Base-by-base conservation (phyloP, 1,140 invertebrate genomes). In the Asbolus verrucosus region DNA sequence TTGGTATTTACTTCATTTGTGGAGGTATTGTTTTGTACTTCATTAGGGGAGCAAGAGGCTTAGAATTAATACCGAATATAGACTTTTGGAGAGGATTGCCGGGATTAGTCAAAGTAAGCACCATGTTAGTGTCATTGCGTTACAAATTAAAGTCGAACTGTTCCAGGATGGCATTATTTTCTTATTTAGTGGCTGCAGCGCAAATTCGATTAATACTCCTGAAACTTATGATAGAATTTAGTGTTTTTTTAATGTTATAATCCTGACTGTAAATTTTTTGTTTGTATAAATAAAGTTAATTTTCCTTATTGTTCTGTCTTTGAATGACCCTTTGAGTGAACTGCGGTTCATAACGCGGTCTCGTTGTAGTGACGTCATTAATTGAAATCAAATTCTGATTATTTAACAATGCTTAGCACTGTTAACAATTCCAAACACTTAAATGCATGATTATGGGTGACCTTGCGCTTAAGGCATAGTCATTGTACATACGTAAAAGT, bases 21-120 rank as follows among this genome's bases (percentile, higher is more conserved):
- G 86, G 85, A 33, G 81, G 81, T 72, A 80, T 82, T 30, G 82
- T 85, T 0, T 83, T 85, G 77, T 84, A 85, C 77, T 87, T 85
- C 75, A 73, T 85, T 8, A 83, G 85, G 82, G 85, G 86, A 13
- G 86, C 86, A 5, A 82, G 84, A 6, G 85, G 86, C 2, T 67
- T 83, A 11, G 86, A 87, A 79, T 81, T 86, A 21, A 82, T 87
- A 70, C 86, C 86, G 1, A 86, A 87, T 77, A 74, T 85, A 54
- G 82, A 79, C 67, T 87, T 87, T 76, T 87, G 86, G 86, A 79
- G 75, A 21, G 84, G 84, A 60, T 73, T 87, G 31, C 85, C 85
- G 13, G 80, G 80, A 75, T 80, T 87, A 72, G 81, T 86, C n/a
- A 85, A 80, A 77, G 86, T 86, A 79, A 78, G n/a, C n/a, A n/a